Conservation (phyloP, 2,797 vertebrate genomes). For the Sebastolobus alascanus region DNA sequence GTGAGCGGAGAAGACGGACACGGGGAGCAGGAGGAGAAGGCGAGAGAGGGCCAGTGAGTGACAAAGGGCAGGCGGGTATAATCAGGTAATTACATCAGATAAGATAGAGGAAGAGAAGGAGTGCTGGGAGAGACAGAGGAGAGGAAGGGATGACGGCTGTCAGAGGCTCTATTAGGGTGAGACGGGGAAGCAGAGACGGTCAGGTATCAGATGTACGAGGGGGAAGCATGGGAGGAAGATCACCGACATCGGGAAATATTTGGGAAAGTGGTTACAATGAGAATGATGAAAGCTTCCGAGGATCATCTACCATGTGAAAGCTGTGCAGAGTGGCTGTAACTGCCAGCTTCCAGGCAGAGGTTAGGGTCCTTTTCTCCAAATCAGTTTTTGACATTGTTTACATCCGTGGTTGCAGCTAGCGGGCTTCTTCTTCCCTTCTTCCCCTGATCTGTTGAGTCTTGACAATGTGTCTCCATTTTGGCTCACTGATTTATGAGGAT, state of each 20-base stretch:
- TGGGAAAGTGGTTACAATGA: constrained; percentile 65
- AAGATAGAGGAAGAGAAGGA: constrained; percentile 66
- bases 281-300: constrained; percentile 56
- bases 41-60: constrained; percentile 52
- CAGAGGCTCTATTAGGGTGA: constrained; percentile 60
- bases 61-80: constrained; percentile 61
- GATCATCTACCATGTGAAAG: constrained; percentile 23
- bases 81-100: constrained; percentile 78
- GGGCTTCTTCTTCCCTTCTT: not conserved
- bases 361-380: constrained; percentile 1
- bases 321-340: not conserved
- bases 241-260: constrained; percentile 69
- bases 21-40: constrained; percentile 30
- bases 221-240: constrained; percentile 66
- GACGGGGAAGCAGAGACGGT: constrained; percentile 58
- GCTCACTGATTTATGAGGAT: not conserved
- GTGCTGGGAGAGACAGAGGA: constrained; percentile 45
- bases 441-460: not conserved
- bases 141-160: constrained; percentile 64
- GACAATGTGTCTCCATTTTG: not conserved
- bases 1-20: constrained; percentile 43
- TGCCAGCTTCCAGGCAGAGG: not conserved
- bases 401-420: not conserved
- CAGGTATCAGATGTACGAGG: constrained; percentile 68
- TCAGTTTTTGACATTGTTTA: not conserved